phyloP scores from a whole-genome alignment of 2,888 invertebrate species.

The Nebria salina region DNA sequence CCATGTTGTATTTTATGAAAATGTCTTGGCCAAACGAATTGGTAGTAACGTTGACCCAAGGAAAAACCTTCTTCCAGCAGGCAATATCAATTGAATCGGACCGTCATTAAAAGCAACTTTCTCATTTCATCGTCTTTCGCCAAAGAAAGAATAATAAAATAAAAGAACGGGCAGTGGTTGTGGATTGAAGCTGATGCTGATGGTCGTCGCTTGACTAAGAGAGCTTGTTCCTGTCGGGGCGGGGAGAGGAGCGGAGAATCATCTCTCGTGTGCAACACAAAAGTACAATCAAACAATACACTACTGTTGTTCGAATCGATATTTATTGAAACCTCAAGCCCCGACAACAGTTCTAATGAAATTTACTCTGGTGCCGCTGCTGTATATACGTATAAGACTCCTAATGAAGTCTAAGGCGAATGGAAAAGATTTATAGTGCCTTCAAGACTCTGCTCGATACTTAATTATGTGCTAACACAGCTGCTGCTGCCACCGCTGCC shows the following conservation, averaged over 20 bases:
- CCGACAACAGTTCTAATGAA: slow-evolving; percentile 55
- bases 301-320: slow-evolving; percentile 52
- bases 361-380: slow-evolving; percentile 49
- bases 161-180: slow-evolving; percentile 6
- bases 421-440: slow-evolving; percentile 52
- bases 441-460: slow-evolving; percentile 50
- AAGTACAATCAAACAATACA: slow-evolving; percentile 52
- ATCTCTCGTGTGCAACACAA: slow-evolving; percentile 28
- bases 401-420: slow-evolving; percentile 38
- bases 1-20: no score
- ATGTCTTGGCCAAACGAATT: no score
- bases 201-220: no score
- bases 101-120: slow-evolving; percentile 45
- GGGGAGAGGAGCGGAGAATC: background rate
- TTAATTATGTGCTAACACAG: slow-evolving; percentile 52
- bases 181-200: background rate
- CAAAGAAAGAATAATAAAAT: slow-evolving; percentile 14
- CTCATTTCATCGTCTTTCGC: slow-evolving; percentile 33
- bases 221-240: background rate
- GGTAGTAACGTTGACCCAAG: background rate
- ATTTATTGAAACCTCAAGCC: slow-evolving; percentile 55
- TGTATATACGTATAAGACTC: background rate
- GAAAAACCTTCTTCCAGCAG: background rate
- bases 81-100: slow-evolving; percentile 31
- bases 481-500: background rate